These are phyloP conservation scores for Pollenia griseotomentosa DNA, from an alignment of 2,888 invertebrate genomes.

Conservation along the genomic window DNA sequence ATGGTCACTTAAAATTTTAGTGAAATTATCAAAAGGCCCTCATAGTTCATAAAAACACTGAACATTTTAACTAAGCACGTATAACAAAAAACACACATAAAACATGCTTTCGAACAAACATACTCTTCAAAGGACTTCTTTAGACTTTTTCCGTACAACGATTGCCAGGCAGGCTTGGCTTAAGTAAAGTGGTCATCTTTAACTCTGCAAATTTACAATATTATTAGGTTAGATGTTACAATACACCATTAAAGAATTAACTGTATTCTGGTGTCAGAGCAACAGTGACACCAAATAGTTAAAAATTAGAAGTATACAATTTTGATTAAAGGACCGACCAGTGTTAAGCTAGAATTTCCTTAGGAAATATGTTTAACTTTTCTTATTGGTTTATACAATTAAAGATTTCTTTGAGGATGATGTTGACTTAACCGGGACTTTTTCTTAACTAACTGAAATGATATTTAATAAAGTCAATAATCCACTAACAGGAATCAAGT, in stretches of 20 bases:
- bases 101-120: neutral
- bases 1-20: neutral
- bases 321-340: too few relatives aligned
- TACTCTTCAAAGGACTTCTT: constrained; percentile 16
- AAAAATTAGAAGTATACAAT: too few relatives aligned
- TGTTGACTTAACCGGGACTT: too few relatives aligned
- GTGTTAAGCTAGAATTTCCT: too few relatives aligned
- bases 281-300: neutral
- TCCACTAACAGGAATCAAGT: too few relatives aligned
- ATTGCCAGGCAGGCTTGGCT: neutral
- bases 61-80: constrained; percentile 6
- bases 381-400: too few relatives aligned
- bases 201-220: constrained; percentile 52
- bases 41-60: neutral
- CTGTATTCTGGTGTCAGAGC: too few relatives aligned
- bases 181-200: constrained; percentile 58
- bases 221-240: constrained; percentile 49
- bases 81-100: neutral
- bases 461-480: too few relatives aligned
- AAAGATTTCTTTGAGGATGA: too few relatives aligned
- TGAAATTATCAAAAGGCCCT: neutral
- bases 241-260: neutral
- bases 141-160: constrained; percentile 11
- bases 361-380: too few relatives aligned
- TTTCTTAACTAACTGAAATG: too few relatives aligned